A percentile compares a stretch with the other conserved stretches of the same genome.
Conservation (phyloP, 2,113 vertebrate species). For the Equus przewalskii region DNA sequence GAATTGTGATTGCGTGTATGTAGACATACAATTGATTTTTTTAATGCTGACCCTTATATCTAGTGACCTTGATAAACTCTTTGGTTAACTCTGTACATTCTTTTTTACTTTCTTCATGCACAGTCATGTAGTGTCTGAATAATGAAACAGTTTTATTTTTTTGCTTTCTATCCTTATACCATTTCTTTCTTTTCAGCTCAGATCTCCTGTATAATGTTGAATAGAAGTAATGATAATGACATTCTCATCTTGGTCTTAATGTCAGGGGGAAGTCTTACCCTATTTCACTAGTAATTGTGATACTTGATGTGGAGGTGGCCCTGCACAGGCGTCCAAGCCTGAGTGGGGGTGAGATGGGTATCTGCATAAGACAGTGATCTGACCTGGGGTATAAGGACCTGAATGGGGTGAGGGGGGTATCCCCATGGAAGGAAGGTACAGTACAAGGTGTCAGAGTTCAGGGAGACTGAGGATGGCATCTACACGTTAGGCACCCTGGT, state of each 20-base stretch:
- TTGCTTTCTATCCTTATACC: neutral
- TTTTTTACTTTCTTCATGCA: neutral
- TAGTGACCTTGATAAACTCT: neutral
- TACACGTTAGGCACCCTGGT: neutral
- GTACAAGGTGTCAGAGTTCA: neutral
- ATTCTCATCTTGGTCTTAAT: slow-evolving; percentile 9
- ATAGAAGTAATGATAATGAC: neutral
- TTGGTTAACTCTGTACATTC: neutral
- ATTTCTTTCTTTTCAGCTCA: neutral
- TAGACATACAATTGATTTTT: neutral
- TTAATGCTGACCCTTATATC: neutral
- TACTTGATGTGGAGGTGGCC: neutral
- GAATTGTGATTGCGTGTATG: neutral
- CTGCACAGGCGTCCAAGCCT: neutral
- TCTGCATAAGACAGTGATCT: neutral
- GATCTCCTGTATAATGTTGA: neutral
- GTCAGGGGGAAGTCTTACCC: neutral
- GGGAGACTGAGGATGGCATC: neutral
- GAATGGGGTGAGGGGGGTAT: neutral
- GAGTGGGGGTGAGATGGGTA: neutral
- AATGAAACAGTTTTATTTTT: neutral
- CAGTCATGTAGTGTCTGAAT: neutral
- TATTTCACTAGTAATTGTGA: neutral
- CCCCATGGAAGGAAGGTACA: neutral
- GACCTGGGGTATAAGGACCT: no score